Evolutionary conservation across 2,797 vertebrate genomes (phyloP), one percentile per base, ranked within the genome.

Genomic region (Sebastes taczanowskii): DNA sequence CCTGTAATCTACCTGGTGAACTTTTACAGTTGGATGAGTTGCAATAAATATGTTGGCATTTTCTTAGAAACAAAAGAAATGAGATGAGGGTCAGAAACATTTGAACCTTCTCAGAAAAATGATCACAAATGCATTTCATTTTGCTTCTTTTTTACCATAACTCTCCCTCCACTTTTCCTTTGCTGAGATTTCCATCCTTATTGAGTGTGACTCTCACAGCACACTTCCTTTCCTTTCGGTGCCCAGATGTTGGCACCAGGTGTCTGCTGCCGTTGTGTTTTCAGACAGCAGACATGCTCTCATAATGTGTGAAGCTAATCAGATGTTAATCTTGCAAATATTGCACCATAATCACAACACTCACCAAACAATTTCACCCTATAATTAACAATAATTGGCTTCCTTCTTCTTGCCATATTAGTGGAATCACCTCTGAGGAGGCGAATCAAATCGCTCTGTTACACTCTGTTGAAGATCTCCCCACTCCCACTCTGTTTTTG

Each of bases 331-430:
- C 95, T 96, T 34, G 78, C 95, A 96, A 97, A 97, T 95, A 96
- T 92, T 95, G 94, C 95, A 88, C 95, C 94, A 92, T 97, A 96
- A 97, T 97, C 97, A 96, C 94, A 95, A 96, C 96, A 97, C 95
- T 96, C 96, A 94, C 96, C 95, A 96, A 96, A 97, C 96, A 97
- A 96, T 97, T 97, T 97, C 96, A 97, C 97, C 95, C 96, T 96
- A 93, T 97, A 97, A 98, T 98, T 96, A 97, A 95, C 95, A 94
- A 95, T 97, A 96, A 97, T 97, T 97, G 96, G 94, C 95, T 97
- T 94, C 94, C 95, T 95, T 94, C 95, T 93, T 95, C 93, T 93
- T 91, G 95, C 89, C 89, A 94, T 96, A 96, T 97, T 96, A 96
- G 94, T 92, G 94, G 94, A 93, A 96, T 95, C 95, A 95, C 95